These are phyloP conservation scores for Myathropa florea DNA, from an alignment of 2,888 invertebrate genomes.

Conservation along the genomic window DNA sequence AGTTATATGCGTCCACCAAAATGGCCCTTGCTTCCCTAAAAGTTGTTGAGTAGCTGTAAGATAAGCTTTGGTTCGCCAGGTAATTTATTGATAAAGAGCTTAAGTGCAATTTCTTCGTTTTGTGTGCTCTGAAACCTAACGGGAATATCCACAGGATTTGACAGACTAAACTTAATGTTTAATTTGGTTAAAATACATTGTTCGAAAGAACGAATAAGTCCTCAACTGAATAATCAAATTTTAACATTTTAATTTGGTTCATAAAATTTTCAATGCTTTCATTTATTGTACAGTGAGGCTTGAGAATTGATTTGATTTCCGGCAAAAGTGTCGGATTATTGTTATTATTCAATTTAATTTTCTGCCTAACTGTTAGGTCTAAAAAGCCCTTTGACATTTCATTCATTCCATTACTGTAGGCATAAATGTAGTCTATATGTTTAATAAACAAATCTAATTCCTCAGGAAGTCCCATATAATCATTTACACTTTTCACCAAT, in stretches of 20 bases:
- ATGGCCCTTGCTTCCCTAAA: not conserved
- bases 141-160: not conserved
- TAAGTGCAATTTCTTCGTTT: not conserved
- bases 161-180: not conserved
- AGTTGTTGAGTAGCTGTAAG: not conserved
- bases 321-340: conserved; percentile 1
- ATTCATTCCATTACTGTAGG: not conserved
- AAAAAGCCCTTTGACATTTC: not conserved
- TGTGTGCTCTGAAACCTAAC: not conserved
- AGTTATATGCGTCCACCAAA: not conserved
- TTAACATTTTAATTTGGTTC: conserved; percentile 5
- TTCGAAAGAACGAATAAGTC: conserved; percentile 5
- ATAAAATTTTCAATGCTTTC: conserved; percentile 2
- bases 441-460: conserved; percentile 2
- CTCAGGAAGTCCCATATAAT: not conserved
- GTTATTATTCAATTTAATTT: conserved; percentile 1
- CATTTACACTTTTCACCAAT: too few relatives aligned
- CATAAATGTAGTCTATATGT: not conserved
- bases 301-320: not conserved
- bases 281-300: not conserved
- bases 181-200: not conserved
- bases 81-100: not conserved
- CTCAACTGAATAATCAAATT: conserved; percentile 5
- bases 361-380: conserved; percentile 1
- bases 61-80: not conserved